Base-by-base conservation (phyloP, 1,140 invertebrate species). In the Grapholita molesta region DNA sequence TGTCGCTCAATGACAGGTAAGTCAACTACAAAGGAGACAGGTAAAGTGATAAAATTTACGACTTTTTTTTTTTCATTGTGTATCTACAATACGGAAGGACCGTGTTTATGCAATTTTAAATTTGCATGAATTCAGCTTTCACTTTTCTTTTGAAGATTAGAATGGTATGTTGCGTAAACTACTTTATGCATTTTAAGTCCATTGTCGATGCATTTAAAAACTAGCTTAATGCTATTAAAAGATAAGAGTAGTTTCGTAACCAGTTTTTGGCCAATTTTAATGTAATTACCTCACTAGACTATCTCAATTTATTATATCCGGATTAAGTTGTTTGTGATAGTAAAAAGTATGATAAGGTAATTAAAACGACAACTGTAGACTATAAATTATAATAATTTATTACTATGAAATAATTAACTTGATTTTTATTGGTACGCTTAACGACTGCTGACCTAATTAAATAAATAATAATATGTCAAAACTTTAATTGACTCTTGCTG, bases 111-210 rank as follows among this genome's bases (percentile, higher is more conserved):
- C 72, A 72, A 80, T 72, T 77, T 69, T 65, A 72, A 83, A 90
- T 87, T 84, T 83, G 86, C 88, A 85, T 88, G 82, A 79, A 80
- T 73, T 70, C 61, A 80, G 82, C 83, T 89, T 90, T 90, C 88
- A 88, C 88, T 90, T 89, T 88, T 84, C 42, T 48, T 48, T 48
- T 48, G 42, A 48, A 18, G 42, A 79, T 80, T 81, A 82, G 77
- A 85, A 88, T 83, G 42, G 42, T 9, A 18, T 48, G 42, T 48
- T 48, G 42, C 42, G 42, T 48, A 48, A 48, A 48, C 35, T 38
- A 21, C 42, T 48, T 48, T 48, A 18, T 48, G 42, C 42, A 38
- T 38, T 48, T 48, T 48, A 15, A 48, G 42, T 18, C 42, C 18
- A 48, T 48, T 48, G 42, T 48, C 4, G 42, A 8, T 48, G 38